Evolutionary conservation across 2,888 invertebrate genomes (phyloP).

Genomic region (Standfussiana lucernea): DNA sequence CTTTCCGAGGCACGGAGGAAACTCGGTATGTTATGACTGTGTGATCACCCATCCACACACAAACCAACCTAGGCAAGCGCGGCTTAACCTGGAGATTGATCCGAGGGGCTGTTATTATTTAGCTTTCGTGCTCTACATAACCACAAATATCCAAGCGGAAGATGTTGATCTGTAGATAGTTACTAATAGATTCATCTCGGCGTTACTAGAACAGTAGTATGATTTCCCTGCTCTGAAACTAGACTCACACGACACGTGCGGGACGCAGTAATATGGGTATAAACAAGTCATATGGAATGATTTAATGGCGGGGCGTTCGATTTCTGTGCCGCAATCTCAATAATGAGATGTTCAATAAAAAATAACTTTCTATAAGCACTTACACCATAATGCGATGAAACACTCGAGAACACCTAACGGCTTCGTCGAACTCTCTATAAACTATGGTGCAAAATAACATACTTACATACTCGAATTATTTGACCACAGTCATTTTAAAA

Average conservation of each 20-base stretch:
- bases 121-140: neutral
- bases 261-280: neutral
- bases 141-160: neutral
- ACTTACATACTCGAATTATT: neutral
- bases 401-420: slow-evolving; percentile 23
- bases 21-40: too few species aligned
- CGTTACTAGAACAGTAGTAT: neutral
- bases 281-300: slow-evolving; percentile 16
- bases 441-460: neutral
- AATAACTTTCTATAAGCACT: slow-evolving; percentile 52
- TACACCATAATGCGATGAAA: slow-evolving; percentile 29
- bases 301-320: slow-evolving; percentile 11
- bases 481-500: slow-evolving; percentile 6
- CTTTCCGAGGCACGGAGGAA: too few species aligned
- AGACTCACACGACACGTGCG: neutral
- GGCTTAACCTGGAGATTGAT: too few species aligned
- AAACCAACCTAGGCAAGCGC: too few species aligned
- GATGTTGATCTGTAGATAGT: neutral
- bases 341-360: slow-evolving; percentile 55
- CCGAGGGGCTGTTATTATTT: too few species aligned
- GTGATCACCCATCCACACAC: too few species aligned
- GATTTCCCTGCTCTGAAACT: neutral
- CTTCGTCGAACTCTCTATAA: slow-evolving; percentile 24
- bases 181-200: neutral
- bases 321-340: slow-evolving; percentile 24